phyloP scores from a whole-genome alignment of 2,888 invertebrate genomes.

The Troilus luridus region DNA sequence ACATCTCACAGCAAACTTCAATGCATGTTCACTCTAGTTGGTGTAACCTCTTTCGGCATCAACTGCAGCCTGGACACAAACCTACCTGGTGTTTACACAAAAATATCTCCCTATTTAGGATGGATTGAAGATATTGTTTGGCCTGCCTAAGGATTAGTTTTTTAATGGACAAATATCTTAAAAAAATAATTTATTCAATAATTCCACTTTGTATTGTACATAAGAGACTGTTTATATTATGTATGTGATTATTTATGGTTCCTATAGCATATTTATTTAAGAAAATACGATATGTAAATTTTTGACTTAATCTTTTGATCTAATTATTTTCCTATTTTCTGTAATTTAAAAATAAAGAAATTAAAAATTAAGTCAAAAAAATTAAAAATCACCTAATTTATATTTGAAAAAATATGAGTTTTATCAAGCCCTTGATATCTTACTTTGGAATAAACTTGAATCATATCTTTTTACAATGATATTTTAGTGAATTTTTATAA shows the following conservation, averaged over 20 bases:
- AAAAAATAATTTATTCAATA: not conserved
- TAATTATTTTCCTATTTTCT: not conserved
- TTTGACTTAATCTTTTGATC: not conserved
- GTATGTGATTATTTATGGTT: not conserved
- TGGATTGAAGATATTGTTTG: conserved; percentile 7
- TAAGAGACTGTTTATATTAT: not conserved
- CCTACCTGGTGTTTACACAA: not conserved
- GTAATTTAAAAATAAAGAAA: too few relatives aligned
- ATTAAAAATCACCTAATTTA: too few relatives aligned
- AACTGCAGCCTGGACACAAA: not conserved
- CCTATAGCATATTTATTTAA: not conserved
- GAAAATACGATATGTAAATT: not conserved
- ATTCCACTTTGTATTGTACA: not conserved
- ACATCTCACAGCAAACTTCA: not conserved
- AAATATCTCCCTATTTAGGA: not conserved
- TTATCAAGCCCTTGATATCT: too few relatives aligned
- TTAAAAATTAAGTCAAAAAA: too few relatives aligned
- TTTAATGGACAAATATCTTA: not conserved
- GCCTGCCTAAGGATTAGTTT: not conserved
- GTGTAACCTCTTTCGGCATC: not conserved
- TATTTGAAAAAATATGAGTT: too few relatives aligned
- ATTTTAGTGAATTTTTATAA: too few relatives aligned
- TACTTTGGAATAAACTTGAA: too few relatives aligned
- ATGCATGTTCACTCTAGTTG: not conserved
- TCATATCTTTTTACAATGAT: too few relatives aligned